These are phyloP conservation scores for Agapostemon virescens DNA, from an alignment of 2,888 invertebrate species.

Conservation along the genomic window DNA sequence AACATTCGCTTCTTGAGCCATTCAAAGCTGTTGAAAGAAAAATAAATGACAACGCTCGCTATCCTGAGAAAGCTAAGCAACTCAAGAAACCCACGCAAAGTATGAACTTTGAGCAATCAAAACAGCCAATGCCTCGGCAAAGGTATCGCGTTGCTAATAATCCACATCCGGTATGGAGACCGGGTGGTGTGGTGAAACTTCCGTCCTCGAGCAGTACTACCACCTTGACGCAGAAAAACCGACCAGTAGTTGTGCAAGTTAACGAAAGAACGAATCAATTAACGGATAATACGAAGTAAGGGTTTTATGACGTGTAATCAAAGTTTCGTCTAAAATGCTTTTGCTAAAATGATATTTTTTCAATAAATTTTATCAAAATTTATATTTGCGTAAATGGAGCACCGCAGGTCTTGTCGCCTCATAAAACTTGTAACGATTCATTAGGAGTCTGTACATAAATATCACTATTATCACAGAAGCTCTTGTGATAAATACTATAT, in stretches of 20 bases:
- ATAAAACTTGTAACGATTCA: no score
- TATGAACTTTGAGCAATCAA: conserved; percentile 22
- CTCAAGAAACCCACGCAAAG: not conserved
- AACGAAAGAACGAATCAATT: conserved; percentile 21
- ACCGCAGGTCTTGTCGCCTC: no score
- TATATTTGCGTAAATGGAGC: no score
- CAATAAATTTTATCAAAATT: no score
- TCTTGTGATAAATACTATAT: no score
- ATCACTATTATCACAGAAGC: no score
- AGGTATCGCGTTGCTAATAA: conserved; percentile 6
- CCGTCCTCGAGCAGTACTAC: conserved; percentile 42
- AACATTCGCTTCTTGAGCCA: not conserved
- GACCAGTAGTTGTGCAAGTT: not conserved
- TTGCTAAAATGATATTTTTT: no score
- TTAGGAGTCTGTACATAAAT: no score
- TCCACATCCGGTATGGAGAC: conserved; percentile 56
- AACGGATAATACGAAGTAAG: conserved; percentile 9
- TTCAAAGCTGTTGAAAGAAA: not conserved
- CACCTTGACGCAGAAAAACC: conserved; percentile 23
- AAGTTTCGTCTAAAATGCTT: not conserved
- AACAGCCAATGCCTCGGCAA: conserved; percentile 12
- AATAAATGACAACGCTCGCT: not conserved
- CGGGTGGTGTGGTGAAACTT: conserved; percentile 47
- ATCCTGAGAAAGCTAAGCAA: not conserved
- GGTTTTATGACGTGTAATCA: not conserved